Evolutionary conservation across 2,888 invertebrate genomes (phyloP).

Genomic region (Apotomis capreana): DNA sequence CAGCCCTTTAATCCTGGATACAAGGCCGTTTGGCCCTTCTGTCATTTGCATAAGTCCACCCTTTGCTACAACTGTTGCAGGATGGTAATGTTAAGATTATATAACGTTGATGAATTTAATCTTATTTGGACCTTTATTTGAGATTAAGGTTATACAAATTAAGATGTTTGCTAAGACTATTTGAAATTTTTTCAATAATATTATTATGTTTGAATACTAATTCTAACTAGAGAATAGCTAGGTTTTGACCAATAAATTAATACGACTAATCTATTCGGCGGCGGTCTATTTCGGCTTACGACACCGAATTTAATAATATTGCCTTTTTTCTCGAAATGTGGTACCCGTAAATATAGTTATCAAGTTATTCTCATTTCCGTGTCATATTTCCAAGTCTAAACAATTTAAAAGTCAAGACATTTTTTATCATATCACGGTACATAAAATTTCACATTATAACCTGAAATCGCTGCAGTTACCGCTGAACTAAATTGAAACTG

Average conservation of each 20-base stretch:
- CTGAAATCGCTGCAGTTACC: slow-evolving; percentile 33
- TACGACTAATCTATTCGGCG: no score
- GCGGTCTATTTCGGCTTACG: no score
- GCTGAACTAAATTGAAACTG: slow-evolving; percentile 57
- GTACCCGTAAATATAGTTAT: no score
- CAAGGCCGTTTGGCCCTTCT: slow-evolving; percentile 67
- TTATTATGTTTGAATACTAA: no score
- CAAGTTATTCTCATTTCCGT: no score
- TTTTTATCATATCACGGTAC: slow-evolving; percentile 4
- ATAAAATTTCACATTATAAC: slow-evolving; percentile 27
- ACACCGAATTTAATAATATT: no score
- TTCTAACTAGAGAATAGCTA: no score
- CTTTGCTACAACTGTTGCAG: slow-evolving; percentile 60
- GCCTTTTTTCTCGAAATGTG: no score
- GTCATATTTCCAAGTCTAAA: neutral
- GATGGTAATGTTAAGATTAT: slow-evolving; percentile 68
- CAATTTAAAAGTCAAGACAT: neutral
- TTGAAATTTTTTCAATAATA: neutral
- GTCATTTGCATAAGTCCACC: slow-evolving; percentile 79
- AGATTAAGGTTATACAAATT: neutral
- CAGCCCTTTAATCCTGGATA: slow-evolving; percentile 70
- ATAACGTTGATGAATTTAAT: slow-evolving; percentile 11
- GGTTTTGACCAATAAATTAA: no score
- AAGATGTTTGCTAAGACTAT: neutral
- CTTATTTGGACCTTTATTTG: neutral